These are phyloP conservation scores for Ispidina picta DNA, from an alignment of 2,797 vertebrate genomes.

Conservation along the genomic window DNA sequence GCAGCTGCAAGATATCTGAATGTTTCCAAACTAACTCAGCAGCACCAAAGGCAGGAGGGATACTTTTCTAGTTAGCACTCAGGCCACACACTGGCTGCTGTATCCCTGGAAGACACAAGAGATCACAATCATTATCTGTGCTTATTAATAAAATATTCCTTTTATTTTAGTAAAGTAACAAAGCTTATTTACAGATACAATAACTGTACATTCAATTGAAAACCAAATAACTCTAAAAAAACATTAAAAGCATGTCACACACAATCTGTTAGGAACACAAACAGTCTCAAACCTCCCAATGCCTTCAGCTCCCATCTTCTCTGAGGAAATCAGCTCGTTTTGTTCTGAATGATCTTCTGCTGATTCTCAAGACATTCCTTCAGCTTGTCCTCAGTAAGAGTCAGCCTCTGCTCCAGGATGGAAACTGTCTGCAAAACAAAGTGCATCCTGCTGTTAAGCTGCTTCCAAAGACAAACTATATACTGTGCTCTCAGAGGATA, in stretches of 20 bases:
- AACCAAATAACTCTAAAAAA: not conserved
- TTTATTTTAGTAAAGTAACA: slow-evolving; percentile 68
- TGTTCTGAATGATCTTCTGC: slow-evolving; percentile 84
- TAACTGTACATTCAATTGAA: slow-evolving; percentile 56
- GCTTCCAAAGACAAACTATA: not conserved
- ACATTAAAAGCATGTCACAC: slow-evolving; percentile 35
- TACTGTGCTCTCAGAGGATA: not conserved
- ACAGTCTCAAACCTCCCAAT: slow-evolving; percentile 3
- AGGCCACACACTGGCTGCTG: not conserved
- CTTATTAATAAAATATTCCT: slow-evolving; percentile 46
- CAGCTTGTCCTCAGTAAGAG: slow-evolving; percentile 93
- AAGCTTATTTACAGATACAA: slow-evolving; percentile 61
- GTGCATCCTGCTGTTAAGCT: not conserved
- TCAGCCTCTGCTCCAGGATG: slow-evolving; percentile 91
- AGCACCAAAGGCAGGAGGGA: not conserved
- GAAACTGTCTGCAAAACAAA: slow-evolving; percentile 79
- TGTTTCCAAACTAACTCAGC: not conserved
- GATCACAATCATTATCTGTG: not conserved
- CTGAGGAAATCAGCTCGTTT: slow-evolving; percentile 60
- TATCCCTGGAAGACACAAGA: slow-evolving; percentile 3
- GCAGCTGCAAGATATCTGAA: not conserved
- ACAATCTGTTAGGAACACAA: slow-evolving; percentile 18
- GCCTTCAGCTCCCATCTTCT: slow-evolving; percentile 13
- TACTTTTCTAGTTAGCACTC: not conserved
- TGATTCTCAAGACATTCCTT: slow-evolving; percentile 94